Percentiles rank a stretch among this genome's conserved stretches.
These are phyloP conservation scores for Hymenopus coronatus DNA, from an alignment of 2,888 invertebrate genomes.

Conservation along the genomic window DNA sequence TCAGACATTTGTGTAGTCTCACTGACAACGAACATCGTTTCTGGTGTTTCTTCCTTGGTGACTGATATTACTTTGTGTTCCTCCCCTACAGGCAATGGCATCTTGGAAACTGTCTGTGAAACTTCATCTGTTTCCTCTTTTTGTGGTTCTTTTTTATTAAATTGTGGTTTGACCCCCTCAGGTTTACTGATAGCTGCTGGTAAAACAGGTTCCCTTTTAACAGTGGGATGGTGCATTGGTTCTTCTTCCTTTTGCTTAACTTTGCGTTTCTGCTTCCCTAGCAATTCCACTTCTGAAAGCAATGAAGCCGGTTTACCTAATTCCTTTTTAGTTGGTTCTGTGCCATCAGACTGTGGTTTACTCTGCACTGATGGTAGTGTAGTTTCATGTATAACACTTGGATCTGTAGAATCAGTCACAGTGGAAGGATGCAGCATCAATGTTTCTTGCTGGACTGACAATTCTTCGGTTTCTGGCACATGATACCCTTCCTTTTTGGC, in stretches of 20 bases:
- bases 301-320: not conserved
- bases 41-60: too few relatives aligned
- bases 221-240: conserved; percentile 62
- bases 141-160: too few relatives aligned
- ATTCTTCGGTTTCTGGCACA: conserved; percentile 67
- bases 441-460: conserved; percentile 76
- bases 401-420: conserved; percentile 61
- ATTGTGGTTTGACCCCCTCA: conserved; percentile 13
- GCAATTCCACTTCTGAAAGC: not conserved
- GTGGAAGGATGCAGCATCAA: conserved; percentile 69
- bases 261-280: conserved; percentile 59
- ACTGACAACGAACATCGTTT: too few relatives aligned
- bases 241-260: conserved; percentile 77
- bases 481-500: not conserved
- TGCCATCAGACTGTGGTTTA: not conserved
- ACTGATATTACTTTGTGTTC: too few relatives aligned
- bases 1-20: not conserved
- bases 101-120: too few relatives aligned
- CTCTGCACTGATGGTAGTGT: not conserved
- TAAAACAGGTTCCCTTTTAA: conserved; percentile 37
- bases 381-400: not conserved
- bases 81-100: too few relatives aligned
- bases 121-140: too few relatives aligned
- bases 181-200: conserved; percentile 21
- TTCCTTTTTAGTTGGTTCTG: not conserved